Conservation (phyloP, 2,797 vertebrate genomes). For the Vireo griseus region DNA sequence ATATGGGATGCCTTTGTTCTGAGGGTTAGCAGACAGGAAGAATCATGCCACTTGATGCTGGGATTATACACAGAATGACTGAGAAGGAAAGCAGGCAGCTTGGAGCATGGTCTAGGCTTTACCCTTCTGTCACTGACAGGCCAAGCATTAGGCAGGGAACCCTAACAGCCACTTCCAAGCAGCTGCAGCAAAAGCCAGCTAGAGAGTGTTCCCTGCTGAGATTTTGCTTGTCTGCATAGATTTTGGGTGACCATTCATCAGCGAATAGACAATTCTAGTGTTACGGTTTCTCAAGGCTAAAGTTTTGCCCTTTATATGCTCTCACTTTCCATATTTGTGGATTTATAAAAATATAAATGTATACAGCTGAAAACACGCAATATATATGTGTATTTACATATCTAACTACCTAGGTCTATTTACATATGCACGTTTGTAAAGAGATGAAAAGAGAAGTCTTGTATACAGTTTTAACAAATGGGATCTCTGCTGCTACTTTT, state of each 20-base stretch:
- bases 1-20: background rate
- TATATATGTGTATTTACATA: background rate
- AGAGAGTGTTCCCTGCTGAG: background rate
- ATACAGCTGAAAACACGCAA: background rate
- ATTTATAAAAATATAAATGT: background rate
- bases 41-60: background rate
- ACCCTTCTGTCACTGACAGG: background rate
- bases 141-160: background rate
- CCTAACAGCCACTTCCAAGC: background rate
- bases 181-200: background rate
- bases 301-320: background rate
- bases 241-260: background rate
- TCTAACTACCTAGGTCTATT: background rate
- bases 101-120: background rate
- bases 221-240: background rate
- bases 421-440: background rate
- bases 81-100: background rate
- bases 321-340: background rate
- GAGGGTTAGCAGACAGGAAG: background rate
- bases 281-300: background rate
- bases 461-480: background rate
- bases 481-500: background rate
- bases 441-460: background rate
- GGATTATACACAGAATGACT: background rate
- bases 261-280: background rate